Conservation (phyloP, 2,113 vertebrate species). For the Cebidichthys violaceus region DNA sequence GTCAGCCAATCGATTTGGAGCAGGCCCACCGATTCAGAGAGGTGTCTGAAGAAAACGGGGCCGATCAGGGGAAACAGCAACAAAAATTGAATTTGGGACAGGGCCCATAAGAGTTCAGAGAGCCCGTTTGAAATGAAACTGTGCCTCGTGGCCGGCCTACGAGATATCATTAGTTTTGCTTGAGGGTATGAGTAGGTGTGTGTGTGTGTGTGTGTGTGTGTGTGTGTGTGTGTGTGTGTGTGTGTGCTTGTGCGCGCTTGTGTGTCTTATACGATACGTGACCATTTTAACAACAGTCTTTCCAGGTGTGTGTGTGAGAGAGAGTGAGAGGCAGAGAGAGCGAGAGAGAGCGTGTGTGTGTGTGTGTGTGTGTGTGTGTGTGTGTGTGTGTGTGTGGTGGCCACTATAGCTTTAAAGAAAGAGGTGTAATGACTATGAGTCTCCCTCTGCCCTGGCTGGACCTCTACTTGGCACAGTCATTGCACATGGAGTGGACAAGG, state of each 20-base stretch:
- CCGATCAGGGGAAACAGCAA: conserved; percentile 44
- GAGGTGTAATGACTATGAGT: conserved; percentile 60
- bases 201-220: conserved; percentile 10
- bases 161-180: conserved; percentile 34
- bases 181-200: conserved; percentile 27
- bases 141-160: conserved; percentile 43
- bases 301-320: conserved; percentile 28
- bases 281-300: conserved; percentile 20
- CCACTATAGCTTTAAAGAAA: conserved; percentile 52
- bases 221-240: neutral
- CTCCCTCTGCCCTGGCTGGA: conserved; percentile 55
- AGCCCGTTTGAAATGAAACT: conserved; percentile 49
- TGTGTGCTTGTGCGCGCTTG: neutral
- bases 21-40: conserved; percentile 46
- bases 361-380: neutral
- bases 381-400: neutral
- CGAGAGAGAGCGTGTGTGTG: too few species aligned
- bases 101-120: conserved; percentile 55
- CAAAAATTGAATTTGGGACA: conserved; percentile 65
- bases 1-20: conserved; percentile 71
- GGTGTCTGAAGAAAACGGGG: conserved; percentile 46
- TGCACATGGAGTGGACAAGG: conserved; percentile 50
- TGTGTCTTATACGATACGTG: conserved; percentile 21
- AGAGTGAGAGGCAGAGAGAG: neutral
- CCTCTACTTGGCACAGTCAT: conserved; percentile 66